Conservation (phyloP, 1,140 invertebrate genomes). For the Solen grandis region DNA sequence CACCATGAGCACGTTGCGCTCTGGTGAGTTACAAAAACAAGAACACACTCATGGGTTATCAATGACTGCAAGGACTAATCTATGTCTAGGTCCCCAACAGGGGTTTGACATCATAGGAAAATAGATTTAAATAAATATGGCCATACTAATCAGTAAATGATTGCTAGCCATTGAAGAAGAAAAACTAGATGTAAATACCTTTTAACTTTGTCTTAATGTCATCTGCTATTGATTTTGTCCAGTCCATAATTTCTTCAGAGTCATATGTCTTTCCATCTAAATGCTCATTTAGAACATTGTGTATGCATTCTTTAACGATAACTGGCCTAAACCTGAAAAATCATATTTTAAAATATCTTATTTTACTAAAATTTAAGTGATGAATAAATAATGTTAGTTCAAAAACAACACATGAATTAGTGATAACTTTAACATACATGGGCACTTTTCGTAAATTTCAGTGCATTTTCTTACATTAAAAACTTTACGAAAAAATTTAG, state of each 20-base stretch:
- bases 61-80: too few species aligned
- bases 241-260: slow-evolving; percentile 53
- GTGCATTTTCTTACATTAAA: background rate
- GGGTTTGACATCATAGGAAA: too few species aligned
- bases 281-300: slow-evolving; percentile 44
- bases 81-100: too few species aligned
- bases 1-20: too few species aligned
- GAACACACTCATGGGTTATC: too few species aligned
- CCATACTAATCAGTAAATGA: too few species aligned
- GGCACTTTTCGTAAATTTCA: background rate
- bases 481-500: background rate
- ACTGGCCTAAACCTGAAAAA: slow-evolving; percentile 49
- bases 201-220: slow-evolving; percentile 51
- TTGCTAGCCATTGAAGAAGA: too few species aligned
- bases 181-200: too few species aligned
- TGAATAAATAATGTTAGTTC: background rate
- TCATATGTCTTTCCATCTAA: slow-evolving; percentile 53
- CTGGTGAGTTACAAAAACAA: too few species aligned
- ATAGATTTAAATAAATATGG: too few species aligned
- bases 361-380: background rate
- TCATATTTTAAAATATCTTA: background rate
- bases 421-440: background rate
- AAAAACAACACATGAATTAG: background rate
- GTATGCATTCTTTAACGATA: slow-evolving; percentile 55
- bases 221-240: slow-evolving; percentile 51